These are phyloP conservation scores for Lutraria lutraria DNA, from an alignment of 2,888 invertebrate genomes.

Conservation along the genomic window DNA sequence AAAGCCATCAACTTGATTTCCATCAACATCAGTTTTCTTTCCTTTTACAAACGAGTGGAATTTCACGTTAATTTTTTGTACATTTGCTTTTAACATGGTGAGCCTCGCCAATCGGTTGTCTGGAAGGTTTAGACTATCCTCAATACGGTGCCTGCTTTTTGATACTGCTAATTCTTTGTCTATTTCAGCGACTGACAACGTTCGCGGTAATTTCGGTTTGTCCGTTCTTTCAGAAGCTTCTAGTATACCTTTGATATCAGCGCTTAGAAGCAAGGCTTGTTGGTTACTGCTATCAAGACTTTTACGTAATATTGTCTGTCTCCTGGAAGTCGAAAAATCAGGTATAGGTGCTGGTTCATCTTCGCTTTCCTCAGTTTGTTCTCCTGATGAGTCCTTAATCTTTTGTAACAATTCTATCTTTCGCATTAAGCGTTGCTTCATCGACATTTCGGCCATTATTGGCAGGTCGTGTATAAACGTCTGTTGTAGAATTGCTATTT, in stretches of 20 bases:
- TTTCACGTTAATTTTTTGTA: slow-evolving; percentile 58
- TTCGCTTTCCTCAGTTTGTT: background rate
- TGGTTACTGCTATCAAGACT: slow-evolving; percentile 45
- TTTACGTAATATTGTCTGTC: slow-evolving; percentile 52
- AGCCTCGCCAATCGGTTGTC: slow-evolving; percentile 64
- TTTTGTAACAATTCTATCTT: slow-evolving; percentile 57
- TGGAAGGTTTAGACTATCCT: slow-evolving; percentile 66
- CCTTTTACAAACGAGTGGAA: slow-evolving; percentile 45
- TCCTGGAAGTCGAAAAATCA: background rate
- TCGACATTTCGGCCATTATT: slow-evolving; percentile 42
- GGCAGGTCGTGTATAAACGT: slow-evolving; percentile 59
- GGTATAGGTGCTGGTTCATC: background rate
- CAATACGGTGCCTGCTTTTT: slow-evolving; percentile 69
- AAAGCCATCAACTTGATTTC: slow-evolving; percentile 29
- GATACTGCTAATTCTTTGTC: slow-evolving; percentile 62
- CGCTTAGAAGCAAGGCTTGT: background rate
- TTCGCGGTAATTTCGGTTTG: background rate
- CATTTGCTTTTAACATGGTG: slow-evolving; percentile 54
- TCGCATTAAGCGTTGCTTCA: slow-evolving; percentile 51
- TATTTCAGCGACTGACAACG: slow-evolving; percentile 49
- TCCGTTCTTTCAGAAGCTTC: background rate
- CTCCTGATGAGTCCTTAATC: slow-evolving; percentile 31
- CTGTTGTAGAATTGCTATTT: slow-evolving; percentile 59
- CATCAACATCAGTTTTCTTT: slow-evolving; percentile 51
- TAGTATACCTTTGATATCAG: background rate